phyloP scores from a whole-genome alignment of 2,888 invertebrate species.

The Sympetrum striolatum region DNA sequence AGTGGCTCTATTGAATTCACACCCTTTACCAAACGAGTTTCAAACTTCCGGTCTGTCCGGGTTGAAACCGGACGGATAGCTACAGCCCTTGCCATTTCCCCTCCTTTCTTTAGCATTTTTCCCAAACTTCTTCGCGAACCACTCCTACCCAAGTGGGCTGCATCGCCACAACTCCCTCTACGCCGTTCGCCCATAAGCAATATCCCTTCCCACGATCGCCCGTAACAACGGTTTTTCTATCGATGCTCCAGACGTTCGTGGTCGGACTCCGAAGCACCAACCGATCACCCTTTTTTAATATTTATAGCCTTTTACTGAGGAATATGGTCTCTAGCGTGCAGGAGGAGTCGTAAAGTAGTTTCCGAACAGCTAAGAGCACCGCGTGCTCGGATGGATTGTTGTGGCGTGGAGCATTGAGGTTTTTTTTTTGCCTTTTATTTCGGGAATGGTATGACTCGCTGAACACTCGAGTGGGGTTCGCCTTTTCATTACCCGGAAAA shows the following conservation, averaged over 20 bases:
- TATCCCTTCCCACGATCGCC: neutral
- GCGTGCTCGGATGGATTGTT: neutral
- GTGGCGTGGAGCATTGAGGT: neutral
- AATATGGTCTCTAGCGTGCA: slow-evolving; percentile 2
- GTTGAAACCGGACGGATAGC: no score
- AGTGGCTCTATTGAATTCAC: no score
- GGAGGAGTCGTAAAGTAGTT: slow-evolving; percentile 18
- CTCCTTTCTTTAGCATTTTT: no score
- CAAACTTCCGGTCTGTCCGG: no score
- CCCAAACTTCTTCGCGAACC: neutral
- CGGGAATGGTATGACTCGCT: neutral
- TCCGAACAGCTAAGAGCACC: neutral
- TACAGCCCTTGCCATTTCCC: neutral
- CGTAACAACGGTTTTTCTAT: slow-evolving; percentile 38
- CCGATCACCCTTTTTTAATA: slow-evolving; percentile 10
- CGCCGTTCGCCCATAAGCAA: neutral
- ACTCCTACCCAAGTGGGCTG: no score
- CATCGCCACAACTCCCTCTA: neutral
- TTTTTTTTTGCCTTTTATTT: neutral
- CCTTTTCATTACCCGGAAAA: neutral
- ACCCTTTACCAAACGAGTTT: no score
- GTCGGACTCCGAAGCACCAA: slow-evolving; percentile 1
- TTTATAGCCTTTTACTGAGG: slow-evolving; percentile 30
- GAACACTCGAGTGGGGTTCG: slow-evolving; percentile 15
- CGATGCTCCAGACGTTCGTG: slow-evolving; percentile 23